Base-by-base conservation (phyloP, 1,140 invertebrate species). In the Leptinotarsa defecta region DNA sequence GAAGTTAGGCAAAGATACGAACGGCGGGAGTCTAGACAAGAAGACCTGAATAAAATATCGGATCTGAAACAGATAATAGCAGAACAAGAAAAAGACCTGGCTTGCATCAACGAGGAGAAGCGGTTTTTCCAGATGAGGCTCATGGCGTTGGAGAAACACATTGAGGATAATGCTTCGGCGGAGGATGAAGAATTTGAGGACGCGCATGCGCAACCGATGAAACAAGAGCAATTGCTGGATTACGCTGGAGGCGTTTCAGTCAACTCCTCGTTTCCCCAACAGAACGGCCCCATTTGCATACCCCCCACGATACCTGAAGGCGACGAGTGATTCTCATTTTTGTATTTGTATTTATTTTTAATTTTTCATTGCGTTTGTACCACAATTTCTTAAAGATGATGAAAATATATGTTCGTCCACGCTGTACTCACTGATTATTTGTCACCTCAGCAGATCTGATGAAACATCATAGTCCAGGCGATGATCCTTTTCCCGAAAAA, bases 31-130 rank as follows among this genome's bases (percentile, higher is more conserved):
- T 87, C 88, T 4, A 85, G 87, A 3, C 80, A 86, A 17, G 88
- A 89, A 80, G 88, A 89, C 76, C 71, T 88, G 17, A 86, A 87
- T 61, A 83, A 87, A 73, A 89, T 90, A 43, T 84, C 86, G 20
- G 88, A 89, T 73, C 76, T 90, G 48, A 84, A 86, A 52, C 85
- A 86, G 74, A 85, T 87, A 8, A 86, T 89, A 70, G 88, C 88
- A 11, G 87, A 88, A 64, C 88, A 89, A 79, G 89, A 90, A 78
- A 86, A 87, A 71, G 89, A 90, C 78, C 77, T 90, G 13, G 86
- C 86, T 19, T 83, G 86, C 24, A 83, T 90, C 11, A 89, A 88
- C 19, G 89, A 89, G 81, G 86, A 87, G 75, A 87, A 87, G 80
- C 79, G 84, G 4, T 86, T 84, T 72, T 86, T 83, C 68, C 85